Percentiles rank a stretch among this genome's conserved stretches.
Conservation (phyloP, 2,888 invertebrate species). For the Cryptosula pallasiana region DNA sequence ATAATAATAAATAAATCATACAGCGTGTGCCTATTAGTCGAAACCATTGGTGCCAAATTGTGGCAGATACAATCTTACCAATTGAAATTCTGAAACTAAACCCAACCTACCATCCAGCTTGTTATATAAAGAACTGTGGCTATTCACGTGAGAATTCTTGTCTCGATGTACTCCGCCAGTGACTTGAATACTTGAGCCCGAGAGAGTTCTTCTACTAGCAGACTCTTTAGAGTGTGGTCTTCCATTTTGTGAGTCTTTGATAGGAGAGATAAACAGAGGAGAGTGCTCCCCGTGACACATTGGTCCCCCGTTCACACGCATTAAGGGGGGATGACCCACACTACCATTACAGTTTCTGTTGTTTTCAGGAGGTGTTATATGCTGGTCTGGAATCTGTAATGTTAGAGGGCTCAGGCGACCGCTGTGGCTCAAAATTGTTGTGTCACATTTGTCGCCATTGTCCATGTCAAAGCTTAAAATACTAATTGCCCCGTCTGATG, state of each 20-base stretch:
- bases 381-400: background rate
- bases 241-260: too few species aligned
- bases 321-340: background rate
- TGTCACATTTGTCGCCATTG: background rate
- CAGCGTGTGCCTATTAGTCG: too few species aligned
- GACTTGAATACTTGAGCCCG: background rate
- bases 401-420: background rate
- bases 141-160: background rate
- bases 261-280: background rate
- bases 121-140: background rate
- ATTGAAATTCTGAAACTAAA: too few species aligned
- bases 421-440: background rate
- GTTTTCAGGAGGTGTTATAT: background rate
- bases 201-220: background rate
- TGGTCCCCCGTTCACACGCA: background rate
- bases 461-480: background rate
- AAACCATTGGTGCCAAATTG: too few species aligned
- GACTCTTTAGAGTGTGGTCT: background rate
- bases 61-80: too few species aligned
- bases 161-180: background rate
- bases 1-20: too few species aligned
- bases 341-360: constrained; percentile 15
- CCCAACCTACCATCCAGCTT: background rate
- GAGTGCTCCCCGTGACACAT: background rate
- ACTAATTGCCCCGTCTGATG: background rate